Evolutionary conservation across 2,113 vertebrate genomes (phyloP).

Genomic region (Agelaius tricolor): DNA sequence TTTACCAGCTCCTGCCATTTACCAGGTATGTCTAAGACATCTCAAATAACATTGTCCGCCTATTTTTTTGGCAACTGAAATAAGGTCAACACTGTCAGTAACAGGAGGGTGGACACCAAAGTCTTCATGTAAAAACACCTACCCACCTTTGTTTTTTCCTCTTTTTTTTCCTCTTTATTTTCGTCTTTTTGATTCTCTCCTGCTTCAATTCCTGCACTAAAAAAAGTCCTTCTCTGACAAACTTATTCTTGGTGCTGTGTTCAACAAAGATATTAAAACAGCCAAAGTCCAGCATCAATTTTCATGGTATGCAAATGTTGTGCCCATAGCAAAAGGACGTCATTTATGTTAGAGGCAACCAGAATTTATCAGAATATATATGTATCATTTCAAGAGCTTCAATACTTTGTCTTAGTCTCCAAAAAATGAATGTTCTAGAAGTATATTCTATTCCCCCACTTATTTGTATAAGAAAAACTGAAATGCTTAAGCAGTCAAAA

Average conservation of each 20-base stretch:
- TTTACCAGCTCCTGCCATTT: not conserved
- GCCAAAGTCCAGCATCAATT: not conserved
- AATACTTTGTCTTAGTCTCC: not conserved
- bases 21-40: not conserved
- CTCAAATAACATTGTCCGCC: not conserved
- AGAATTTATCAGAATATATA: not conserved
- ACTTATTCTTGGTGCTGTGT: not conserved
- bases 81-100: not conserved
- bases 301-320: not conserved
- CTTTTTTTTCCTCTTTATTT: fast-evolving
- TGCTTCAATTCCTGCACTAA: not conserved
- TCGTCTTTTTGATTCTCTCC: not conserved
- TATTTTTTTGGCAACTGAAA: not conserved
- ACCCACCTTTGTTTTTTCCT: not conserved
- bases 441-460: not conserved
- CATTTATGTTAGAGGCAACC: not conserved
- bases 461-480: not conserved
- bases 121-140: not conserved
- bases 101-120: not conserved
- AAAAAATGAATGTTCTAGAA: not conserved
- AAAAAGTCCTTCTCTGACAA: not conserved
- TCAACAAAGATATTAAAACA: not conserved
- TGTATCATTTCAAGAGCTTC: not conserved
- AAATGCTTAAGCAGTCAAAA: not conserved
- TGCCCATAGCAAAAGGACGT: not conserved